Base-by-base conservation (phyloP, 2,797 vertebrate genomes). In the Brachyalestes nurse region DNA sequence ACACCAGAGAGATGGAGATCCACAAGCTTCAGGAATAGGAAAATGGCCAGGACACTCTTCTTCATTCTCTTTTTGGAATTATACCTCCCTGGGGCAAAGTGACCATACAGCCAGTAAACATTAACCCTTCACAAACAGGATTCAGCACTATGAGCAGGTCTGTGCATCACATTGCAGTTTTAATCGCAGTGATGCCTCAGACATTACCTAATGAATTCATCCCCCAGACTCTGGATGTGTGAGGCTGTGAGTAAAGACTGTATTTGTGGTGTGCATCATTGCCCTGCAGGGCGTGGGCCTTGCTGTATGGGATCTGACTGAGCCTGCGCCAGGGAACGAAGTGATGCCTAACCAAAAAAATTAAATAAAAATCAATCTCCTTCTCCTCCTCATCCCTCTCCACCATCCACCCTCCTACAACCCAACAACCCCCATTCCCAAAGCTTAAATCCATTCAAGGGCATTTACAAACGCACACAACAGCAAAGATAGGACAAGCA, bases 201-300 rank as follows among this genome's bases (percentile, higher is more conserved):
- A 21, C 1, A 58, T 58, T 21, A 58, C 19, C 7, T 7, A 58
- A n/a, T 9, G 8, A 21, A 58, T n/a, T 58, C 55, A 58, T 28
- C 28, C 28, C 28, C 28, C 28, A 28, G 28, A 28, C 28, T 28
- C 28, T 28, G 28, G 28, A 28, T 28, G 1, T 28, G 28, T 64
- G 16, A n/a, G 28, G 38, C 21, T 45, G 14, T 47, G 69, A 5
- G 1, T 45, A 67, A 21, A 67, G n/a, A 45, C 2, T 53, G 66
- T 70, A 42, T 49, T 42, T 45, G 40, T 19, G 9, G 47, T 66
- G 45, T 75, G 38, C 71, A 81, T 53, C 69, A 75, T 38, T 66
- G 78, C 67, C 75, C 65, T 84, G 77, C 89, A 93, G 95, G 95
- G 95, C 95, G 95, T 94, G 92, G 94, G 94, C 93, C 95, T 94